phyloP scores from a whole-genome alignment of 2,888 invertebrate genomes.

The Idaea straminata region DNA sequence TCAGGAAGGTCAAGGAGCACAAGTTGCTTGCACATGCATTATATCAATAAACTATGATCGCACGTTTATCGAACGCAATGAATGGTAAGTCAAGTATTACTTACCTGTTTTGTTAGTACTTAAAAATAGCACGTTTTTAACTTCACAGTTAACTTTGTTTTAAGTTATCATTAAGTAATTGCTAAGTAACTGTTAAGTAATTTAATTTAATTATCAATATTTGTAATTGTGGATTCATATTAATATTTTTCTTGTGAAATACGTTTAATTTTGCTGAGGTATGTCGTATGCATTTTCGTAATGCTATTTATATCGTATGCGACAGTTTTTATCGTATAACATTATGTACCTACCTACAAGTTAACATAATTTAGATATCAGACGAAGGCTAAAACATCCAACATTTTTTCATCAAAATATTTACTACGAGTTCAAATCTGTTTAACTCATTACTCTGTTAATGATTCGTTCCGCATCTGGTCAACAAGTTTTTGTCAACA shows the following conservation, averaged over 20 bases:
- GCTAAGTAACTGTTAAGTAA: not conserved
- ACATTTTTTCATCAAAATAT: no score
- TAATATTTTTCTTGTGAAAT: not conserved
- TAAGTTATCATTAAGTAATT: not conserved
- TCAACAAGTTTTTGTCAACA: no score
- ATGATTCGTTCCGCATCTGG: no score
- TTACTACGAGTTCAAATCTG: no score
- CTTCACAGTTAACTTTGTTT: no score
- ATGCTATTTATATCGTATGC: not conserved
- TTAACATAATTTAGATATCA: no score
- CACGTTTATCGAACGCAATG: conserved; percentile 26
- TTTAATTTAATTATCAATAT: not conserved
- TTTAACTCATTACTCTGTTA: no score
- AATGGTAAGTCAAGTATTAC: conserved; percentile 37
- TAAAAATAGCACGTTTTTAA: not conserved
- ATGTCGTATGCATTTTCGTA: not conserved
- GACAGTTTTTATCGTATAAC: not conserved
- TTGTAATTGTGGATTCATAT: not conserved
- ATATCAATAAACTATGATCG: conserved; percentile 32
- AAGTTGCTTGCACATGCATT: conserved; percentile 35
- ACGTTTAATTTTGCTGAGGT: not conserved
- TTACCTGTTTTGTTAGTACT: not conserved
- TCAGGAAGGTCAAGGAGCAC: conserved; percentile 56
- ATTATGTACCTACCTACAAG: no score
- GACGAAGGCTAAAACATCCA: no score